Percentiles rank a stretch among this genome's conserved stretches.
Conservation (phyloP, 2,888 invertebrate genomes). For the Dolomedes plantarius region DNA sequence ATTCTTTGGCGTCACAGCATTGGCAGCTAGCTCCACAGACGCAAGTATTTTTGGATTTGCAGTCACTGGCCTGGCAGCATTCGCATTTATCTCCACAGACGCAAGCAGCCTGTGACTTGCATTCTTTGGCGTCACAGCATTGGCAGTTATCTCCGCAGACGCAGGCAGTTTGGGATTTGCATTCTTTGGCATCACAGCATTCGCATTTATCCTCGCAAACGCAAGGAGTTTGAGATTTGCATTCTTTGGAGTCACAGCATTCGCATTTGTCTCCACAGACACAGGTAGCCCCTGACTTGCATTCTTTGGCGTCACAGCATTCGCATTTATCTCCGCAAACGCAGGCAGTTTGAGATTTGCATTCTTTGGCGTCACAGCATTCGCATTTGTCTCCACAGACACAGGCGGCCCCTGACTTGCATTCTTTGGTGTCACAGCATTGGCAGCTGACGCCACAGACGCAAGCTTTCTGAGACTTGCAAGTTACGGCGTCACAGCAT, state of each 20-base stretch:
- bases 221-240: slow-evolving; percentile 5
- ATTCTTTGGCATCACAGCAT: slow-evolving; percentile 1
- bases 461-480: slow-evolving; percentile 6
- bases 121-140: not conserved
- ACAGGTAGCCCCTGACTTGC: not conserved
- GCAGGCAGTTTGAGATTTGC: slow-evolving; percentile 10
- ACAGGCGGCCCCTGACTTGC: slow-evolving; percentile 1
- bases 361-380: slow-evolving; percentile 15
- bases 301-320: not conserved
- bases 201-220: slow-evolving; percentile 20
- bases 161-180: not conserved
- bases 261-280: slow-evolving; percentile 26
- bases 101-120: not conserved
- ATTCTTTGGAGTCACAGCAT: slow-evolving; percentile 13
- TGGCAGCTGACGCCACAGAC: slow-evolving; percentile 24
- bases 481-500: slow-evolving; percentile 1
- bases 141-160: slow-evolving; percentile 21
- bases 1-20: not conserved
- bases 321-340: slow-evolving; percentile 20
- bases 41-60: not conserved
- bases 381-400: slow-evolving; percentile 25
- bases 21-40: slow-evolving; percentile 8
- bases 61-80: not conserved
- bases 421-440: slow-evolving; percentile 2
- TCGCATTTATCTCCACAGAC: slow-evolving; percentile 15